A percentile compares a stretch with the other conserved stretches of the same genome.
Conservation (phyloP, 2,888 invertebrate genomes). For the Apodemia mormo region DNA sequence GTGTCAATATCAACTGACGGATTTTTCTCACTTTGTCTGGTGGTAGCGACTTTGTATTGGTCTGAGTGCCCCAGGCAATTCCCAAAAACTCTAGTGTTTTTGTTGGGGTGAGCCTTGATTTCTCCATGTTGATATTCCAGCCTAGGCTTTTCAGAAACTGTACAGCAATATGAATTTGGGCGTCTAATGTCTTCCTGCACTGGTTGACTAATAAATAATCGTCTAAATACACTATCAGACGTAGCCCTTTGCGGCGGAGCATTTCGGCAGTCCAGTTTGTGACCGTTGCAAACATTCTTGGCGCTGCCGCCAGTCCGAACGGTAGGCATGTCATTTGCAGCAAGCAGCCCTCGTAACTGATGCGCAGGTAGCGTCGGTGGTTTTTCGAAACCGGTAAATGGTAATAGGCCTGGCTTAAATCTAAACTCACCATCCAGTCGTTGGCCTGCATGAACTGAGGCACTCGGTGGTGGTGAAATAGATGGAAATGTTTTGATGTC, state of each 20-base stretch:
- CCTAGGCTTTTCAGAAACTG: slow-evolving; percentile 22
- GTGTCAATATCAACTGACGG: background rate
- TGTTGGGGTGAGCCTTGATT: background rate
- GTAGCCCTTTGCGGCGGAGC: slow-evolving; percentile 25
- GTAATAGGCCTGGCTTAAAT: too few relatives aligned
- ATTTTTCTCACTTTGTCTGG: slow-evolving; percentile 21
- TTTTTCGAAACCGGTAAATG: too few relatives aligned
- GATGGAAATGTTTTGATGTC: background rate
- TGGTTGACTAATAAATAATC: slow-evolving; percentile 32
- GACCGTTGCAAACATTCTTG: slow-evolving; percentile 28
- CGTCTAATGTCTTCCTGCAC: slow-evolving; percentile 15
- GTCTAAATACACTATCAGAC: slow-evolving; percentile 32
- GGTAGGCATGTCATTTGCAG: slow-evolving; percentile 24
- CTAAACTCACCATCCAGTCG: too few relatives aligned
- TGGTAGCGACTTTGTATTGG: slow-evolving; percentile 27
- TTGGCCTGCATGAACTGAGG: too few relatives aligned
- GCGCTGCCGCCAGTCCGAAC: slow-evolving; percentile 31
- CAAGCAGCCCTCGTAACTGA: too few relatives aligned
- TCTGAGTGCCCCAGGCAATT: slow-evolving; percentile 28
- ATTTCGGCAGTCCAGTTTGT: slow-evolving; percentile 29
- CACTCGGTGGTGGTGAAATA: too few relatives aligned
- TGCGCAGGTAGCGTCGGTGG: too few relatives aligned
- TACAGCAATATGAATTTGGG: slow-evolving; percentile 17
- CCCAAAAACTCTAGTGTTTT: slow-evolving; percentile 28
- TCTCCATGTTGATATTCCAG: slow-evolving; percentile 12